These are phyloP conservation scores for Leuctra nigra DNA, from an alignment of 2,888 invertebrate genomes.

Conservation along the genomic window DNA sequence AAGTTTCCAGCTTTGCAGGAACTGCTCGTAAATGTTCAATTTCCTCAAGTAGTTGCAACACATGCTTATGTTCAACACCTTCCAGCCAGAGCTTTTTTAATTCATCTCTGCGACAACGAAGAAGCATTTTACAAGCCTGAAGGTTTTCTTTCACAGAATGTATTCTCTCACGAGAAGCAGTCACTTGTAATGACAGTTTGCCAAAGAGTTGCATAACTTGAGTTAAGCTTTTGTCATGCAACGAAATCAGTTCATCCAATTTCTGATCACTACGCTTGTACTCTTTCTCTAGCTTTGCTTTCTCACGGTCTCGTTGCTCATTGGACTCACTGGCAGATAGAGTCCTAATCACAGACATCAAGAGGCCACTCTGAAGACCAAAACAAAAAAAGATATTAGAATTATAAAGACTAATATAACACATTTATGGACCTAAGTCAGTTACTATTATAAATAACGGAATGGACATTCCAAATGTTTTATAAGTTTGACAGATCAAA, in stretches of 20 bases:
- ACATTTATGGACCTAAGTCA: not conserved
- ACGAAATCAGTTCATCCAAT: slow-evolving; percentile 81
- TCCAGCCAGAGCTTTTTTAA: slow-evolving; percentile 90
- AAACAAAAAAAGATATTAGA: no score
- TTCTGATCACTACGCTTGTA: slow-evolving; percentile 85
- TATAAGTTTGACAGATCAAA: not conserved
- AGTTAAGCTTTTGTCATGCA: slow-evolving; percentile 81
- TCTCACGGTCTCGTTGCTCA: slow-evolving; percentile 88
- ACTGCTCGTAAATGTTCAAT: slow-evolving; percentile 74
- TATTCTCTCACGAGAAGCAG: slow-evolving; percentile 67
- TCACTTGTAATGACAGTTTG: slow-evolving; percentile 66
- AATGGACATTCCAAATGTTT: not conserved
- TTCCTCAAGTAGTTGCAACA: slow-evolving; percentile 80
- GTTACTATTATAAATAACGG: no score
- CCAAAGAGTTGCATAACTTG: slow-evolving; percentile 57
- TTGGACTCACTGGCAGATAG: slow-evolving; percentile 90
- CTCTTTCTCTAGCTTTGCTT: slow-evolving; percentile 87
- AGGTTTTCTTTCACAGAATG: slow-evolving; percentile 73
- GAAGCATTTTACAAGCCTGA: slow-evolving; percentile 72
- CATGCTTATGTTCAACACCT: slow-evolving; percentile 92
- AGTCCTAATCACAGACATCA: slow-evolving; percentile 94
- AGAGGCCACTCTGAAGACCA: slow-evolving; percentile 61
- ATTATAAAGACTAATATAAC: not conserved
- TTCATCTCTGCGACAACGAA: slow-evolving; percentile 89
- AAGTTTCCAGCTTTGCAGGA: slow-evolving; percentile 57